Evolutionary conservation across 2,113 vertebrate species (phyloP).

Genomic region (Phalacrocorax pelagicus): DNA sequence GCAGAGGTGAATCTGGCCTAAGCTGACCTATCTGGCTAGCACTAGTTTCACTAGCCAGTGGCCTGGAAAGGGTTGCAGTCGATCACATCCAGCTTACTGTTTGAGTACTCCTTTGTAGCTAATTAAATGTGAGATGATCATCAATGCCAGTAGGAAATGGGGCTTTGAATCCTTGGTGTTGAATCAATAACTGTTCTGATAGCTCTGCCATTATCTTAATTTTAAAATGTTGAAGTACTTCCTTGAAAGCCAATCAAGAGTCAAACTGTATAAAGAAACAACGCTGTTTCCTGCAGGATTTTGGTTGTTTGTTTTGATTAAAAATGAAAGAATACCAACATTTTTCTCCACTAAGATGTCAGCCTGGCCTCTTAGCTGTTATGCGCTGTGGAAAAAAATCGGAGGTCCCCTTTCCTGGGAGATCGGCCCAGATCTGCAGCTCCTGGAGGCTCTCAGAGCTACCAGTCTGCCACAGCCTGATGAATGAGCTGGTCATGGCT

Average conservation of each 20-base stretch:
- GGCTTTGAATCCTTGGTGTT: not conserved
- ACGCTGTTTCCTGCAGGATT: not conserved
- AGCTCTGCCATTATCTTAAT: not conserved
- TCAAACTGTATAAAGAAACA: not conserved
- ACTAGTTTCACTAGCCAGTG: not conserved
- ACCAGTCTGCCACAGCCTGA: not conserved
- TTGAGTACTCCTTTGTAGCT: not conserved
- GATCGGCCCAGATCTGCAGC: not conserved
- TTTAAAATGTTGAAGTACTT: not conserved
- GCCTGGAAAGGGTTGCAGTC: not conserved
- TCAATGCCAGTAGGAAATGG: not conserved
- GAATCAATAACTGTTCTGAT: not conserved
- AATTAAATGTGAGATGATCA: not conserved
- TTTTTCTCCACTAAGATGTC: not conserved
- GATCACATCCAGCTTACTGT: not conserved
- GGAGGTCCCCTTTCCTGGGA: not conserved
- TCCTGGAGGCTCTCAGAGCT: not conserved
- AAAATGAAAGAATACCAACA: not conserved
- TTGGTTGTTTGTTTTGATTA: not conserved
- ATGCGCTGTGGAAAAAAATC: rapidly evolving
- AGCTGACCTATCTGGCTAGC: not conserved
- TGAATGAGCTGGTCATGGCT: not conserved
- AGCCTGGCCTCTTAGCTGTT: not conserved
- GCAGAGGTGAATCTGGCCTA: not conserved
- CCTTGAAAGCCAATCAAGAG: not conserved